Conservation (phyloP, 2,113 vertebrate species). For the Polypterus bichir region DNA sequence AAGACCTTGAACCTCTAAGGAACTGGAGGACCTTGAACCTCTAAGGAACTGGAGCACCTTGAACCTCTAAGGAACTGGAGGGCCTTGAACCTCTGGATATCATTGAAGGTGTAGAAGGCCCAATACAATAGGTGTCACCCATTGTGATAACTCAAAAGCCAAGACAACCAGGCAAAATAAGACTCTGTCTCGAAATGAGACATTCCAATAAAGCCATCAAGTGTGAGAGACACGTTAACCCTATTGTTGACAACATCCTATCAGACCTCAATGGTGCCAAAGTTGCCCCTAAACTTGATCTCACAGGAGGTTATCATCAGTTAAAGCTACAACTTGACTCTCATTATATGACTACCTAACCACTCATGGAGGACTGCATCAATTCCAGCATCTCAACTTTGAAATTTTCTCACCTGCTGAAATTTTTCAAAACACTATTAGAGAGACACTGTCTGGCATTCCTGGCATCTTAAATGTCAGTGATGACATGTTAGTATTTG, state of each 20-base stretch:
- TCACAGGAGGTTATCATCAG: neutral
- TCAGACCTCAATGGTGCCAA: neutral
- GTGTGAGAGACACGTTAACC: neutral
- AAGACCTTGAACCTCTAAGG: too few species aligned
- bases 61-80: too few species aligned
- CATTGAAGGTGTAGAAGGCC: neutral
- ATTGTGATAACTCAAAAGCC: neutral
- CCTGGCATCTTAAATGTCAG: neutral
- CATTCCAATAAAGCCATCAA: neutral
- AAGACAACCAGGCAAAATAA: neutral
- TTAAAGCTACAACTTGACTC: neutral
- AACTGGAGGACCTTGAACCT: too few species aligned
- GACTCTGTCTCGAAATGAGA: neutral
- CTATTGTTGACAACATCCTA: conserved; percentile 5
- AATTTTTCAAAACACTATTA: neutral
- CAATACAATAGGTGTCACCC: neutral
- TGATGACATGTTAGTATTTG: neutral
- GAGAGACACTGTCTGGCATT: neutral
- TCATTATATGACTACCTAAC: neutral
- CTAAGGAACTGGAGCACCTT: neutral
- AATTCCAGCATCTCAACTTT: neutral
- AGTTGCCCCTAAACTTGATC: conserved; percentile 1
- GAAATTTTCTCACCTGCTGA: neutral
- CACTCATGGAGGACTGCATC: neutral
- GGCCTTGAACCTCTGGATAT: neutral